Conservation (phyloP, 2,797 vertebrate genomes). For the Centropyge bicolor region DNA sequence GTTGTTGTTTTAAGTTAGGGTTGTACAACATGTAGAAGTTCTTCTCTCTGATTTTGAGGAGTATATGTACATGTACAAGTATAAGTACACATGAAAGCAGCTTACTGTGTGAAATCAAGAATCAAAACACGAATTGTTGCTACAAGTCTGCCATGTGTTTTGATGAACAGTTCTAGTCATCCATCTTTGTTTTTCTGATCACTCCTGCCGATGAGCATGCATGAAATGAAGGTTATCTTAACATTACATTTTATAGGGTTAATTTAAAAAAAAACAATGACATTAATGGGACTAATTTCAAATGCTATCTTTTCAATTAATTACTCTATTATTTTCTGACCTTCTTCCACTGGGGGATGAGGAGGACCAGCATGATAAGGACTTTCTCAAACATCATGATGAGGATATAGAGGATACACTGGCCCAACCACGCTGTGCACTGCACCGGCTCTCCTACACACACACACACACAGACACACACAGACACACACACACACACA, state of each 20-base stretch:
- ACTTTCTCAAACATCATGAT: conserved; percentile 99
- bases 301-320: background rate
- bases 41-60: background rate
- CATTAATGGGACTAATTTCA: background rate
- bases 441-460: conserved; percentile 93
- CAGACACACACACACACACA: conserved; percentile 85
- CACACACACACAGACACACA: too few species aligned
- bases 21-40: background rate
- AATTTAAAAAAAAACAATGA: background rate
- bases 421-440: conserved; percentile 95
- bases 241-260: background rate
- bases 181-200: background rate
- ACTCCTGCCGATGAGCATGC: background rate
- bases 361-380: conserved; percentile 94
- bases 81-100: background rate
- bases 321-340: conserved; percentile 78
- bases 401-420: conserved; percentile 96
- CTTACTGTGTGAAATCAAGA: background rate
- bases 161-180: background rate
- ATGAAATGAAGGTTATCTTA: background rate
- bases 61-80: too few species aligned
- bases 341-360: conserved; percentile 98
- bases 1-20: background rate
- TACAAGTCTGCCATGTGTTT: background rate
- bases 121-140: background rate